Base-by-base conservation (phyloP, 1,140 invertebrate species). In the Zaprionus lachaisei region DNA sequence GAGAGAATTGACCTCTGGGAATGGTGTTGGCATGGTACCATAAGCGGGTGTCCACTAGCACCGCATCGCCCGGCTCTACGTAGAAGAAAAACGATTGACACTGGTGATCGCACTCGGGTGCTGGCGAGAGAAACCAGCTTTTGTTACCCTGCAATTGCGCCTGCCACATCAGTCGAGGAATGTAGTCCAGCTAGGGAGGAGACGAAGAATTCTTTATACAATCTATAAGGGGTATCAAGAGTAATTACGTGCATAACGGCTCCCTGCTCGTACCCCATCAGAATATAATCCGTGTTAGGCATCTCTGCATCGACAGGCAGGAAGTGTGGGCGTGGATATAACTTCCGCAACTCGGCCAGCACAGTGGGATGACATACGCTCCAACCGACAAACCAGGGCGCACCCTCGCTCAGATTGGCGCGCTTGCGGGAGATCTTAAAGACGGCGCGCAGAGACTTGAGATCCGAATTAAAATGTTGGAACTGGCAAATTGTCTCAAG, bases 1-100 rank as follows among this genome's bases (percentile, higher is more conserved):
- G 94, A 87, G 97, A 98, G 80, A 98, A 96, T 80, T 97, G 95
- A n/a, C 96, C 95, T 65, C 97, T 96, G 55, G 96, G 94, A 56
- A 98, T 96, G 66, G 94, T 94, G 44, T 98, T 99, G 37, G 96
- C 95, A 93, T 99, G 98, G 93, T 98, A 99, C 98, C 98, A 99
- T 71, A 97, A 95, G 86, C 98, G 95, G 1, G 98, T 98, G 93
- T 99, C 98, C 71, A 99, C 93, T 54, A 98, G 93, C 68, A 98
- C 95, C 80, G 97, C 96, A 94, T 99, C 97, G 49, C 98, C 97
- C 20, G 96, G 95, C 82, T 97, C 94, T 12, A 98, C 97, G 67
- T 95, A 95, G 82, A 97, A 97, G 55, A 95, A 94, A 74, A 98
- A 95, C 22, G 94, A 94, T 49, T 94, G 86, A 89, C 98, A 99